A percentile compares a stretch with the other conserved stretches of the same genome.
Conservation (phyloP, 2,113 vertebrate species). For the Lepidothrix coronata region DNA sequence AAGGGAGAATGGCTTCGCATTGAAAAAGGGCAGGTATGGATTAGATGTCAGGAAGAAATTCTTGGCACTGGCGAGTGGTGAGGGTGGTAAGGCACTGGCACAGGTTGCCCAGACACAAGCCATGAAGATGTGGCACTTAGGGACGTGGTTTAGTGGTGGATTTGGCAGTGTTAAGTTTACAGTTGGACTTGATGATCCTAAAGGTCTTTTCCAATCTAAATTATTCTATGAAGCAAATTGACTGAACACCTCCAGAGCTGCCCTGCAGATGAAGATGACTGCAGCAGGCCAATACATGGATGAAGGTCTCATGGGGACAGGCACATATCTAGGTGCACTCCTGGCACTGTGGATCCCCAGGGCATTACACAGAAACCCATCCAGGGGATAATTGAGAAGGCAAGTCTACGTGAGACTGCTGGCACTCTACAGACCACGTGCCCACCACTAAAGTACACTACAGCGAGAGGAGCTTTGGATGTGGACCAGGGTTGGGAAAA, state of each 20-base stretch:
- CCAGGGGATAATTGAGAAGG: neutral
- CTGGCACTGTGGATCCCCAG: neutral
- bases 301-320: neutral
- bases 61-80: neutral
- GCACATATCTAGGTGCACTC: rapidly evolving
- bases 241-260: rapidly evolving
- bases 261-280: neutral
- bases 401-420: neutral
- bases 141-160: neutral
- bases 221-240: neutral
- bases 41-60: neutral
- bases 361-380: neutral
- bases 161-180: neutral
- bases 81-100: neutral
- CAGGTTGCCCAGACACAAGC: neutral
- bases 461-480: neutral
- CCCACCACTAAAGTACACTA: neutral
- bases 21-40: neutral
- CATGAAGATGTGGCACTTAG: neutral
- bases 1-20: neutral
- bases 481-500: neutral
- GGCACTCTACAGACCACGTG: rapidly evolving
- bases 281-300: rapidly evolving
- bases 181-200: neutral
- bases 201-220: neutral